Evolutionary conservation across 2,888 invertebrate genomes (phyloP).

Genomic region (Lepidocyrtinus sp.): DNA sequence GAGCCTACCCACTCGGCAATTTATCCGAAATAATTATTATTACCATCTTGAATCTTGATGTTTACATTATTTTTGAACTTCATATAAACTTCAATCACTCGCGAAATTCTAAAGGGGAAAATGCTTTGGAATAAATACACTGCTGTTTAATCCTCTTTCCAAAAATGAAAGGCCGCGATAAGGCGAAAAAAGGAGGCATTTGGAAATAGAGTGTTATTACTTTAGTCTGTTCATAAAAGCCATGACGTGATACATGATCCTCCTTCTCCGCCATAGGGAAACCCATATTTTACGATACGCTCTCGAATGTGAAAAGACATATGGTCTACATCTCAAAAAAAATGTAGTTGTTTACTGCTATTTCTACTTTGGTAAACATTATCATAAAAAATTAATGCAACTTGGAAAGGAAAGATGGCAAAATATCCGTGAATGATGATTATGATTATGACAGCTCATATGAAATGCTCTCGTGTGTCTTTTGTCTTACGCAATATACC

Average conservation of each 20-base stretch:
- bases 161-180: neutral
- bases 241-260: constrained; percentile 6
- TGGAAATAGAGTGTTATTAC: neutral
- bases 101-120: neutral
- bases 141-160: neutral
- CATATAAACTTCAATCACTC: constrained; percentile 9
- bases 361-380: no score
- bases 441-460: constrained; percentile 3
- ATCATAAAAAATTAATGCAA: neutral
- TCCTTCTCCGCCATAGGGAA: neutral
- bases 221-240: neutral
- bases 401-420: no score
- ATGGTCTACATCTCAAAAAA: neutral
- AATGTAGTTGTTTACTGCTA: neutral
- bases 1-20: neutral
- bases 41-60: constrained; percentile 8
- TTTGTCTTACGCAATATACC: neutral
- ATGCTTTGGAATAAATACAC: neutral
- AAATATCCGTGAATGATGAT: no score
- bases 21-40: neutral
- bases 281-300: neutral
- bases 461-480: neutral
- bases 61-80: constrained; percentile 5
- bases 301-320: neutral
- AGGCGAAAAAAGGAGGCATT: neutral